Conservation (phyloP, 2,113 vertebrate genomes). For the Austrofundulus limnaeus region DNA sequence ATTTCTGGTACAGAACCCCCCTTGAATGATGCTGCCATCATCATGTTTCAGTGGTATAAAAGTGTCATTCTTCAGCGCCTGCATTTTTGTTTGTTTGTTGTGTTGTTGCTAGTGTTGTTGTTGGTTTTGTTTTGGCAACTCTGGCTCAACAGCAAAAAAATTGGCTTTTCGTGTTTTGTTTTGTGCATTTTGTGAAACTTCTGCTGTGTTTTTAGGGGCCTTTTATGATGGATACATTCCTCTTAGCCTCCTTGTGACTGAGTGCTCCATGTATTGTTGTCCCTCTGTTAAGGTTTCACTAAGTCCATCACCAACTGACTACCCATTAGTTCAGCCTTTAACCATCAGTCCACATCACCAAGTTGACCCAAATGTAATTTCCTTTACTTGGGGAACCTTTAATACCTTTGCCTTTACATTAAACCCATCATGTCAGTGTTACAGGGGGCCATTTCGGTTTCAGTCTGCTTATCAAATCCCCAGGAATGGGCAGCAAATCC, state of each 20-base stretch:
- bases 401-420: slow-evolving; percentile 46
- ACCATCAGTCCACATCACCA: slow-evolving; percentile 4
- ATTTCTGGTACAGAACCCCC: no score
- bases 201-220: background rate
- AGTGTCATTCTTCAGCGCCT: background rate
- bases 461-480: slow-evolving; percentile 63
- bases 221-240: background rate
- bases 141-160: background rate
- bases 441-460: slow-evolving; percentile 32
- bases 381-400: slow-evolving; percentile 23
- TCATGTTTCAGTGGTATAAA: background rate
- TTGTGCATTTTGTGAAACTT: background rate
- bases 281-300: background rate
- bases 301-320: background rate
- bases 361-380: slow-evolving; percentile 12
- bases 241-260: background rate
- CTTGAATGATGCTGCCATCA: background rate
- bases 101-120: no score
- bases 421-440: slow-evolving; percentile 41
- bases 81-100: no score
- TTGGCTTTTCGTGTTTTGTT: background rate
- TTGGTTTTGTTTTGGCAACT: no score
- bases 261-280: no score
- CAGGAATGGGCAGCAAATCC: slow-evolving; percentile 56
- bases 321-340: background rate